A percentile compares a stretch with the other conserved stretches of the same genome.
These are phyloP conservation scores for Eulacestoma nigropectus DNA, from an alignment of 2,113 vertebrate genomes.

Conservation along the genomic window DNA sequence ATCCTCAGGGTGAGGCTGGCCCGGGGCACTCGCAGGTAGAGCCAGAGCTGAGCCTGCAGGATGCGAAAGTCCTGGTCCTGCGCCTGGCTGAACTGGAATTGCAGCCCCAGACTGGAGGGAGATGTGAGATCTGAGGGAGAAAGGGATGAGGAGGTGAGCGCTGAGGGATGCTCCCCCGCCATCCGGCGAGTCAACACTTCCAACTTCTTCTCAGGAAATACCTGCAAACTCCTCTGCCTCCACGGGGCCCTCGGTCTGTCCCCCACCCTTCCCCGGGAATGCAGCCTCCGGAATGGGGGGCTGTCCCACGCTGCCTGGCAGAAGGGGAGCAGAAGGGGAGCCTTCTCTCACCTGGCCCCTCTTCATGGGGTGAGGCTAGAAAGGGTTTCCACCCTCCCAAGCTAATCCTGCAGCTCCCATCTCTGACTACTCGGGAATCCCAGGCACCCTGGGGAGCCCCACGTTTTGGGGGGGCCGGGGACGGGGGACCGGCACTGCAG, in stretches of 20 bases:
- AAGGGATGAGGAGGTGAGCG: background rate
- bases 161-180: background rate
- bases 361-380: background rate
- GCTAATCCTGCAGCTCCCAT: background rate
- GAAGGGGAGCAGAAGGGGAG: background rate
- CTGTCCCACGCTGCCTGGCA: background rate
- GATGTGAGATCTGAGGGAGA: slow-evolving; percentile 56
- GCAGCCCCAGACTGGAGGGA: slow-evolving; percentile 63
- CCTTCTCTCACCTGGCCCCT: background rate
- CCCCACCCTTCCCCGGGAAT: background rate
- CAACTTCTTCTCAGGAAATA: slow-evolving; percentile 72
- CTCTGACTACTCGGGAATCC: fast-evolving
- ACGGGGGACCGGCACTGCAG: fast-evolving
- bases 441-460: background rate
- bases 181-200: background rate
- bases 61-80: slow-evolving; percentile 75
- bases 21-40: slow-evolving; percentile 70
- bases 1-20: slow-evolving; percentile 66
- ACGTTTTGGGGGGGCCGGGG: background rate
- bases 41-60: slow-evolving; percentile 84
- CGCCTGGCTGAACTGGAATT: slow-evolving; percentile 81
- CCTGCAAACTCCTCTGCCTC: too few relatives aligned
- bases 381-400: fast-evolving
- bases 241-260: background rate
- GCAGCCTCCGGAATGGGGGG: fast-evolving